Evolutionary conservation across 2,797 vertebrate genomes (phyloP).

Genomic region (Acipenser oxyrinchus): DNA sequence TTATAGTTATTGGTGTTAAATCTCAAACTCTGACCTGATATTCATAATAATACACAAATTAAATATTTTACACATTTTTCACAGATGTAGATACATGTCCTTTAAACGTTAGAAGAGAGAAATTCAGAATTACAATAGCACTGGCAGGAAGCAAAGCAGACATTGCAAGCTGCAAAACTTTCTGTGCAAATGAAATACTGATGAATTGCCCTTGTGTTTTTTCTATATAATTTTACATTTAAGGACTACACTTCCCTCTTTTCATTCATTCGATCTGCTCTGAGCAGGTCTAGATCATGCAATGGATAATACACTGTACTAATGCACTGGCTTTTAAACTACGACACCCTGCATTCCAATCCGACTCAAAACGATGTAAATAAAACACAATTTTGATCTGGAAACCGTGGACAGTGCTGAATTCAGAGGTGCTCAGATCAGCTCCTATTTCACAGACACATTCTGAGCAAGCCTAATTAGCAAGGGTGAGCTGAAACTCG

Average conservation of each 20-base stretch:
- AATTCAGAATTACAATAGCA: too few relatives aligned
- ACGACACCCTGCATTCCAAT: constrained; percentile 20
- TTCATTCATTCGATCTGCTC: too few relatives aligned
- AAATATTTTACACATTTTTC: constrained; percentile 43
- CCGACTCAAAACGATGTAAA: constrained; percentile 33
- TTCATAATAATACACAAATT: constrained; percentile 58
- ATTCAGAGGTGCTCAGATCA: too few relatives aligned
- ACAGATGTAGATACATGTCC: constrained; percentile 14
- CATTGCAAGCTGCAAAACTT: too few relatives aligned
- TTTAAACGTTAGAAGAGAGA: background rate
- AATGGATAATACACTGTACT: constrained; percentile 34
- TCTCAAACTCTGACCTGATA: constrained; percentile 62
- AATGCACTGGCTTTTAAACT: constrained; percentile 20
- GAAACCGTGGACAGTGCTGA: background rate
- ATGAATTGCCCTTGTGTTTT: too few relatives aligned
- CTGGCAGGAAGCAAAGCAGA: too few relatives aligned
- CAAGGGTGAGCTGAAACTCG: constrained; percentile 1
- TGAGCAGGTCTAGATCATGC: constrained; percentile 16
- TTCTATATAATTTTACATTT: too few relatives aligned
- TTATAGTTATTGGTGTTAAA: constrained; percentile 64
- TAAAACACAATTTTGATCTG: constrained; percentile 21
- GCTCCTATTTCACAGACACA: too few relatives aligned
- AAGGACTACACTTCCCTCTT: too few relatives aligned
- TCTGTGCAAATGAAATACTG: too few relatives aligned
- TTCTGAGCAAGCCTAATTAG: too few relatives aligned